These are phyloP conservation scores for Cossypha niveicapilla DNA, from an alignment of 2,797 vertebrate genomes.

Conservation along the genomic window DNA sequence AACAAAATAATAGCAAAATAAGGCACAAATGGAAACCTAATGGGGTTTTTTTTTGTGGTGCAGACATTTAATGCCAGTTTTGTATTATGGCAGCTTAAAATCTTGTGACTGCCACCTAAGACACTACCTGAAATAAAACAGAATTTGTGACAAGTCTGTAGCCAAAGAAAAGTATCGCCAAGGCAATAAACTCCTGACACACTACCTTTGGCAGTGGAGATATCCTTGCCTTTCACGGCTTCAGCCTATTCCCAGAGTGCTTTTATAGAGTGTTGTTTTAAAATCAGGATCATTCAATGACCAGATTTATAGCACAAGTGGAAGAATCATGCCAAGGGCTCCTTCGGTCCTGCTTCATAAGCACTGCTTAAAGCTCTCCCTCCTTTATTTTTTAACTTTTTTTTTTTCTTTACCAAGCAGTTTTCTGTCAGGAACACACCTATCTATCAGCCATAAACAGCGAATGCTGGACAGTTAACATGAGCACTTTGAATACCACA, in stretches of 20 bases:
- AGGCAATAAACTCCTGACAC: background rate
- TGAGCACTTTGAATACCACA: background rate
- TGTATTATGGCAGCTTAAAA: background rate
- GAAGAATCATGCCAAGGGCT: background rate
- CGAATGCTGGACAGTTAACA: background rate
- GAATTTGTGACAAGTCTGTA: background rate
- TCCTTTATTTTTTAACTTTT: background rate
- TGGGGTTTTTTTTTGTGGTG: background rate
- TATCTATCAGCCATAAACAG: background rate
- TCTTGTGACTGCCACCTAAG: background rate
- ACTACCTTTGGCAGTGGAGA: background rate
- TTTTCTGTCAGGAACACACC: background rate
- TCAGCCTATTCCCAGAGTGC: background rate
- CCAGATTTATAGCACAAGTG: background rate
- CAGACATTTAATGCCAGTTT: background rate
- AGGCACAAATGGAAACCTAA: background rate
- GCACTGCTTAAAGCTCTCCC: background rate
- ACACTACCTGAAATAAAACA: background rate
- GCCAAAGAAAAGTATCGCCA: background rate
- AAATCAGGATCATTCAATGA: background rate
- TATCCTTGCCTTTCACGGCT: background rate
- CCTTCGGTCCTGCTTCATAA: background rate
- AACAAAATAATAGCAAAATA: background rate
- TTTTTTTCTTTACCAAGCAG: background rate
- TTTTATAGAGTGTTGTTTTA: background rate